Conservation (phyloP, 2,888 invertebrate genomes). For the Acronicta psi region DNA sequence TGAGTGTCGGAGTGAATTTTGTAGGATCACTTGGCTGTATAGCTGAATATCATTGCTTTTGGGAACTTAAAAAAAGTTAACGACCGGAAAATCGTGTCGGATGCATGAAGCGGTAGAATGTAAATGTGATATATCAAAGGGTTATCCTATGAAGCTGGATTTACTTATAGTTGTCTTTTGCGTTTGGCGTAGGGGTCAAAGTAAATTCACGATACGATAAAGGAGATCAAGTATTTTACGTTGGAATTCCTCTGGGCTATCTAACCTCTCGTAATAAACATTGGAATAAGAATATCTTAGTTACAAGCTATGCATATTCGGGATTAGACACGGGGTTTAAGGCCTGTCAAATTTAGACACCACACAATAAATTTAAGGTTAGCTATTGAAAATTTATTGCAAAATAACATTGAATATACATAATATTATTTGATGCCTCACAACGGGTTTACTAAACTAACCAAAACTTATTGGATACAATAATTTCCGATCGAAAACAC, state of each 20-base stretch:
- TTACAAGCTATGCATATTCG: no score
- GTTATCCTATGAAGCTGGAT: slow-evolving; percentile 28
- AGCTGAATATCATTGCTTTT: slow-evolving; percentile 56
- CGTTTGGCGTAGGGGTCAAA: slow-evolving; percentile 4
- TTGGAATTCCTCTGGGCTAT: background rate
- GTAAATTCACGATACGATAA: slow-evolving; percentile 1
- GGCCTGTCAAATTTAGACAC: no score
- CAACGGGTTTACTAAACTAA: slow-evolving; percentile 4
- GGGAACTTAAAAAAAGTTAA: slow-evolving; percentile 67
- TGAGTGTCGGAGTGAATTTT: slow-evolving; percentile 71
- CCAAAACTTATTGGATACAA: slow-evolving; percentile 31
- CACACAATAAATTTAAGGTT: no score
- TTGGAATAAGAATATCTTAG: no score
- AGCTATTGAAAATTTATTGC: no score
- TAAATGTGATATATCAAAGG: slow-evolving; percentile 50
- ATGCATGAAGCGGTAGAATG: slow-evolving; percentile 40
- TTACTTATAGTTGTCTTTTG: slow-evolving; percentile 25
- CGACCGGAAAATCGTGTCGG: slow-evolving; percentile 73
- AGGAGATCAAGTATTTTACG: background rate
- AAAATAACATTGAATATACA: no score
- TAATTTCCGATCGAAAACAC: slow-evolving; percentile 46
- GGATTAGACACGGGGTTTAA: no score
- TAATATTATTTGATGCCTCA: background rate
- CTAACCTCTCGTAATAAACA: no score
- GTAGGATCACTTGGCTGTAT: slow-evolving; percentile 63